Conservation (phyloP, 2,797 vertebrate genomes). For the Tenualosa ilisha region DNA sequence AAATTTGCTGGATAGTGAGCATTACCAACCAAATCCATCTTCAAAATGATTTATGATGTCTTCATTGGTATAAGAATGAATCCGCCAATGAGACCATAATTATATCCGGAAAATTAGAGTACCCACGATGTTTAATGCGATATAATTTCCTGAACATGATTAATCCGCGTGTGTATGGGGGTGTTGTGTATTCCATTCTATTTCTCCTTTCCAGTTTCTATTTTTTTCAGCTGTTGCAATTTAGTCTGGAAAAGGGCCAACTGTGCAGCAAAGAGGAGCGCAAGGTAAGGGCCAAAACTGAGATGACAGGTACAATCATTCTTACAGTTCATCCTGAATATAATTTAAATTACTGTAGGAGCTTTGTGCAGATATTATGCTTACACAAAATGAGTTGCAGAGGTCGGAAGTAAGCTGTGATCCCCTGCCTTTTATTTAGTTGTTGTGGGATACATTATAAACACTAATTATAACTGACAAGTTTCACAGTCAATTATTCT, state of each 20-base stretch:
- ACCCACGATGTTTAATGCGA: constrained; percentile 24
- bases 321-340: background rate
- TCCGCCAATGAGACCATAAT: constrained; percentile 23
- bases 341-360: background rate
- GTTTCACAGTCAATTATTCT: background rate
- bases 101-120: constrained; percentile 18
- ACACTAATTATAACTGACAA: background rate
- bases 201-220: constrained; percentile 53
- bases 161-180: background rate
- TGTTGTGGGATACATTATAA: background rate
- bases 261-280: background rate
- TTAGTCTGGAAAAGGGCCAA: background rate
- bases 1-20: constrained; percentile 8
- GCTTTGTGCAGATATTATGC: background rate
- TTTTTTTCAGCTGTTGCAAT: constrained; percentile 34
- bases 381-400: background rate
- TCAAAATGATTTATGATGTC: constrained; percentile 21
- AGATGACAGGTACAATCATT: background rate
- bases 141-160: constrained; percentile 22
- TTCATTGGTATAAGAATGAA: constrained; percentile 11
- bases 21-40: background rate
- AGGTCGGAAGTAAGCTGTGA: background rate
- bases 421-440: background rate
- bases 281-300: background rate
- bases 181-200: constrained; percentile 13